Base-by-base conservation (phyloP, 2,113 vertebrate genomes). In the Syngnathus scovelli region DNA sequence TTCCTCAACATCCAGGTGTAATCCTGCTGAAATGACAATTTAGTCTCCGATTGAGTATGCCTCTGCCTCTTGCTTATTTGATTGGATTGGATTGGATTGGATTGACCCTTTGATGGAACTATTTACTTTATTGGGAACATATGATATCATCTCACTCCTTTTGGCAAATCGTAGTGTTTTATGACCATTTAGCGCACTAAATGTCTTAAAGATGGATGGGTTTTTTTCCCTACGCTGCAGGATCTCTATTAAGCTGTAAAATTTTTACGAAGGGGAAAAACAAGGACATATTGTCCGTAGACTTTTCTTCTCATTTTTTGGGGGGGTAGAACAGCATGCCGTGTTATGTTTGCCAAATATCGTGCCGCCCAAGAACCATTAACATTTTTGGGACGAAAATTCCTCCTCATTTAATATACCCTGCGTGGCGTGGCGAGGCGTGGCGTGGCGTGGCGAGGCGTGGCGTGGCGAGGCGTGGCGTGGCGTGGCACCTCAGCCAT, bases 341-440 rank as follows among this genome's bases (percentile, higher is more conserved):
- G 5, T 61, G 39, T 27, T 10, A 62, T 70, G 48, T 52, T 67
- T 63, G 66, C 60, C 48, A 71, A 54, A 64, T 62, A 38, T 48
- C 23, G 11, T 37, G 65, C 74, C 79, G 68, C 70, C 70, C 70
- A 76, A 16, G 72, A 69, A 41, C 61, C 64, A 59, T 74, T 39
- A 21, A 21, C 56, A 43, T 69, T 43, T 71, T 49, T 61, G 66
- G 67, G 33, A 33, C 2, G 27, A 33, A 33, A 60, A 63, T 78
- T 75, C 49, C 51, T 68, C 46, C 63, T 43, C 64, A 38, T 37
- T 61, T 36, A 60, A 73, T 65, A 68, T 48, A 56, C 23, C 38
- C 67, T 9, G 44, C 56, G 41, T 68, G 59, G 16, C 63, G 12
- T 4, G 38, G 41, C 41, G 38, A 43, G 38, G 39, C 21, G 18